Evolutionary conservation across 2,888 invertebrate species (phyloP).

Genomic region (Amblyjoppa proteus): DNA sequence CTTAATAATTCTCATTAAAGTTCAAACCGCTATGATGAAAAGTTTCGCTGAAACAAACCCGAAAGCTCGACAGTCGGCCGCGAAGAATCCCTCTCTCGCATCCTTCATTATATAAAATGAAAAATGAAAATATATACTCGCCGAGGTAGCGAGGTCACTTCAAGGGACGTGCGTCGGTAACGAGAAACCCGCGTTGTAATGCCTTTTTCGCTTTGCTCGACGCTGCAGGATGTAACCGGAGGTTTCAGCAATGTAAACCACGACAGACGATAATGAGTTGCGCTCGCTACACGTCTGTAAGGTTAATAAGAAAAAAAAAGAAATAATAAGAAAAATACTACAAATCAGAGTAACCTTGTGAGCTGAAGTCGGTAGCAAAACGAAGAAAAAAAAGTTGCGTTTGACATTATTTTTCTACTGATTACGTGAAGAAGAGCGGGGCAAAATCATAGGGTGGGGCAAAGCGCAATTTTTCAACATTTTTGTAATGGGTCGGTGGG

Average conservation of each 20-base stretch:
- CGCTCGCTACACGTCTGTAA: neutral
- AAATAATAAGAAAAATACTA: neutral
- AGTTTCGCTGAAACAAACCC: conserved; percentile 37
- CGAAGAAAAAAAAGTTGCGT: neutral
- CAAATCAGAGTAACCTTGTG: neutral
- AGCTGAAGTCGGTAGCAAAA: neutral
- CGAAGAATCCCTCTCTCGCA: conserved; percentile 17
- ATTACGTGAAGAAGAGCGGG: neutral
- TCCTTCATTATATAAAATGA: neutral
- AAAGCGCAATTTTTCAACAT: too few species aligned
- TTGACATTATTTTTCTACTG: neutral
- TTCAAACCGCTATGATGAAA: conserved; percentile 50
- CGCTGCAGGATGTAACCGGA: neutral
- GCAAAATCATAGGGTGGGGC: too few species aligned
- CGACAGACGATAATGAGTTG: neutral
- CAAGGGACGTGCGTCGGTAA: neutral
- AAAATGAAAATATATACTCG: neutral
- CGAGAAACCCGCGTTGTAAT: neutral
- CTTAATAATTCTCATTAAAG: conserved; percentile 40
- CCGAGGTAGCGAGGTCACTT: neutral
- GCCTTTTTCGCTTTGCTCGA: neutral
- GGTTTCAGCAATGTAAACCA: neutral
- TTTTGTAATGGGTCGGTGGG: too few species aligned
- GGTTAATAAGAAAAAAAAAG: neutral
- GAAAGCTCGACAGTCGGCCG: neutral